A percentile compares a stretch with the other conserved stretches of the same genome.
Conservation (phyloP, 2,113 vertebrate genomes). For the Odobenus rosmarus region DNA sequence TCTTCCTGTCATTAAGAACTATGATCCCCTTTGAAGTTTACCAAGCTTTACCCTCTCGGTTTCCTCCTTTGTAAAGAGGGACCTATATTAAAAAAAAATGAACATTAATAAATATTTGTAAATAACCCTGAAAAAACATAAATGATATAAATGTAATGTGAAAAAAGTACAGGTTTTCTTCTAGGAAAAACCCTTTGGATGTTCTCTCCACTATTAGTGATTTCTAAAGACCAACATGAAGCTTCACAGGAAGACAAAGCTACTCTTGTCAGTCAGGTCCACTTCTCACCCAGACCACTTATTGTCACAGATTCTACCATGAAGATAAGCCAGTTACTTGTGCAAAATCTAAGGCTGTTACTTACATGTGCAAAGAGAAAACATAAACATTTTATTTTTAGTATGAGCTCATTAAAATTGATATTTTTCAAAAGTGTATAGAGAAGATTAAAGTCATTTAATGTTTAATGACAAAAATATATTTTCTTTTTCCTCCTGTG, state of each 20-base stretch:
- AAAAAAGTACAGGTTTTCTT: not conserved
- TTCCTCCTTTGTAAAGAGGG: not conserved
- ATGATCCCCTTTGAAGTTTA: not conserved
- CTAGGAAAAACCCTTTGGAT: not conserved
- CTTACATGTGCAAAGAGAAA: not conserved
- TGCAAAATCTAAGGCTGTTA: not conserved
- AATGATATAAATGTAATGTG: not conserved
- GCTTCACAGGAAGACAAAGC: not conserved
- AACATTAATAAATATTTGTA: constrained; percentile 18
- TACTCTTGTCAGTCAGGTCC: not conserved
- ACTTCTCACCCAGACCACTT: not conserved
- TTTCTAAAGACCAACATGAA: not conserved
- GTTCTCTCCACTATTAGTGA: not conserved
- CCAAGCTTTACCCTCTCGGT: not conserved
- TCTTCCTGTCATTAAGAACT: not conserved
- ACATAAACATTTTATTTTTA: not conserved
- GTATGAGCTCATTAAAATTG: not conserved
- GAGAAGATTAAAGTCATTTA: not conserved
- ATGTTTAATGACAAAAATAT: not conserved
- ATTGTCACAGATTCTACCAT: not conserved
- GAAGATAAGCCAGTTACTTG: not conserved
- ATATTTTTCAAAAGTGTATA: not conserved
- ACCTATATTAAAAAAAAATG: not conserved
- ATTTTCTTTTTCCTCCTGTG: not conserved
- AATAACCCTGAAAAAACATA: not conserved